These are phyloP conservation scores for Halictus ligatus DNA, from an alignment of 2,888 invertebrate species.

Conservation along the genomic window DNA sequence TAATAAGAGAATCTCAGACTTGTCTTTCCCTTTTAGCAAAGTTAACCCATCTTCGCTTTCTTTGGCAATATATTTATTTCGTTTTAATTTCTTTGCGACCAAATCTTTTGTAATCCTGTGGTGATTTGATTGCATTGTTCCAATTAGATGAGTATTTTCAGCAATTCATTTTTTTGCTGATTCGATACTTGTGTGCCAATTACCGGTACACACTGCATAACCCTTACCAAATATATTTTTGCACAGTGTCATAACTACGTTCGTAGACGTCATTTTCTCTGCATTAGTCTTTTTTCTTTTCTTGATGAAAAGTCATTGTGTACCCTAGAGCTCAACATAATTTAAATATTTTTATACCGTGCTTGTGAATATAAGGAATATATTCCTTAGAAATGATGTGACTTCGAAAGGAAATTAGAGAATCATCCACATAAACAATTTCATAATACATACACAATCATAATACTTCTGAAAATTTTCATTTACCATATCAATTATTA, in stretches of 20 bases:
- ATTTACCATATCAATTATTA: neutral
- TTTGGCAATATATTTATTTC: too few species aligned
- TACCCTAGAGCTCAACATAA: too few species aligned
- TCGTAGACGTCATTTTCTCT: neutral
- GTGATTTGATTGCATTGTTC: conserved; percentile 10
- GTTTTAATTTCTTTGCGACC: too few species aligned
- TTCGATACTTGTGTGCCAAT: conserved; percentile 75
- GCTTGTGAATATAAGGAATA: too few species aligned
- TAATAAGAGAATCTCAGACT: too few species aligned
- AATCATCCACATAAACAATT: too few species aligned
- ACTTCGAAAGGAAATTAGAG: conserved; percentile 39
- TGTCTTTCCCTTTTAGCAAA: too few species aligned
- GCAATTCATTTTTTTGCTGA: conserved; percentile 41
- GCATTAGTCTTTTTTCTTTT: neutral
- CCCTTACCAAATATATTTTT: conserved; percentile 62
- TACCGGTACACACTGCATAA: conserved; percentile 68
- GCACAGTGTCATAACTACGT: neutral
- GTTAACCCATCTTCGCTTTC: too few species aligned
- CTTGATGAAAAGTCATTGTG: too few species aligned
- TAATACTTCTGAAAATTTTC: too few species aligned
- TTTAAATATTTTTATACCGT: conserved; percentile 46
- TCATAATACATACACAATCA: too few species aligned
- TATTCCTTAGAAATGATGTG: conserved; percentile 50
- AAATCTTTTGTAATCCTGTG: neutral
- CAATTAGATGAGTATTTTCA: conserved; percentile 28